Evolutionary conservation across 2,113 vertebrate genomes (phyloP), one percentile per base, ranked within the genome.

Genomic region (Scartelaos histophorus): DNA sequence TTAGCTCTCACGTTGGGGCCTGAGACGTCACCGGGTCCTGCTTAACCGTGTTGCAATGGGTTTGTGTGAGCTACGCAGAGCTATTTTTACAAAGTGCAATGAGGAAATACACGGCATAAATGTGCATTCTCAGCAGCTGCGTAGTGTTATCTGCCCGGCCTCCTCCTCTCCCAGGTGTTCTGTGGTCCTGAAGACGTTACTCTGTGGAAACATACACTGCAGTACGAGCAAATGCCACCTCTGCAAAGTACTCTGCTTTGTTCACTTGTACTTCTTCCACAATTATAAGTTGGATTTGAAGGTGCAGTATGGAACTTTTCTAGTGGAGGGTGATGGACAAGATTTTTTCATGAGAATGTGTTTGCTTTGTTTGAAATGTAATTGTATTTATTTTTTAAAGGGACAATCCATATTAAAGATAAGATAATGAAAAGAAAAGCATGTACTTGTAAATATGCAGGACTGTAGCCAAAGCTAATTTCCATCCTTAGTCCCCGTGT

Each of bases 131-230:
- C 83, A 91, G 85, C 86, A 79, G 70, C 72, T 68, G 62, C 69
- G 60, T 75, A 49, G 25, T 75, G 66, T 10, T 45, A 68, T 69
- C 67, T 73, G 79, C 73, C 24, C 38, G 46, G 43, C 76, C 58
- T 74, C 62, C 29, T 67, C 60, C 78, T 62, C 73, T 73, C 68
- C 84, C 87, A 89, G 89, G 89, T 90, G 89, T 84, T 85, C 46
- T 87, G 85, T 73, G 87, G 87, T 89, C 81, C 34, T 68, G 74
- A 69, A 78, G 82, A 82, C 87, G 87, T 89, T 90, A 78, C 82
- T 71, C 80, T 84, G 68, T 79, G 69, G 80, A 86, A 72, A 82
- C 78, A 73, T 78, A 71, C 67, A 17, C 70, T 80, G 82, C 79
- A 76, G 68, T 66, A 71, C 76, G 79, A 72, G 78, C 79, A 80